Evolutionary conservation across 2,797 vertebrate species (phyloP).

Genomic region (Gephyroberyx darwinii): DNA sequence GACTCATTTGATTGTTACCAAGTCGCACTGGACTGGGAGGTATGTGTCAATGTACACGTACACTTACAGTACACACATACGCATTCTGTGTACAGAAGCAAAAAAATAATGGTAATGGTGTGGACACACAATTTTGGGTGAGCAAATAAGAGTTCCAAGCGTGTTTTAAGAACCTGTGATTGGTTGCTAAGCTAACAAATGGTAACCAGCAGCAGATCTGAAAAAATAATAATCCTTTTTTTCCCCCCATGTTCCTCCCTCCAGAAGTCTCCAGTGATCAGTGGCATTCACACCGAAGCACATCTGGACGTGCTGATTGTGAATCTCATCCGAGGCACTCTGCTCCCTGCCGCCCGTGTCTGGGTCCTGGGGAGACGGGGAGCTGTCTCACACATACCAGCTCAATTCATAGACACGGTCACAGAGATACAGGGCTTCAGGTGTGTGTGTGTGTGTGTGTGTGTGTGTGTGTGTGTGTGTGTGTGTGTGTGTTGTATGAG

Average conservation of each 20-base stretch:
- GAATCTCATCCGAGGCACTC: conserved; percentile 77
- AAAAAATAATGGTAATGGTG: neutral
- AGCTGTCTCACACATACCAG: conserved; percentile 70
- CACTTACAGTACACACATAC: conserved; percentile 16
- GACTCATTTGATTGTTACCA: conserved; percentile 77
- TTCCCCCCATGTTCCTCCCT: neutral
- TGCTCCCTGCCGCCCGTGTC: conserved; percentile 69
- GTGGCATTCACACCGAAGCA: conserved; percentile 42
- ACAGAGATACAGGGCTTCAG: conserved; percentile 78
- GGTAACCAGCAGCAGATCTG: neutral
- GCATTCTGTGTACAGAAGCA: neutral
- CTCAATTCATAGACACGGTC: conserved; percentile 56
- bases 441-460: conserved; percentile 48
- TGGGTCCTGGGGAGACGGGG: conserved; percentile 78
- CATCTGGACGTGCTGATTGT: conserved; percentile 69
- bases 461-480: neutral
- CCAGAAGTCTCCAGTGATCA: conserved; percentile 65
- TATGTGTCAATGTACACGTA: conserved; percentile 31
- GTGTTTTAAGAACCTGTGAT: neutral
- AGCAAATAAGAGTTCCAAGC: too few relatives aligned
- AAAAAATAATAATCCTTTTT: neutral
- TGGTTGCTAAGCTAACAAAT: neutral
- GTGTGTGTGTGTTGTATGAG: neutral
- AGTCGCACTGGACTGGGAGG: conserved; percentile 73
- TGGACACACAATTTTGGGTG: too few relatives aligned